Base-by-base conservation (phyloP, 1,140 invertebrate species). In the Macrostomum lignano region DNA sequence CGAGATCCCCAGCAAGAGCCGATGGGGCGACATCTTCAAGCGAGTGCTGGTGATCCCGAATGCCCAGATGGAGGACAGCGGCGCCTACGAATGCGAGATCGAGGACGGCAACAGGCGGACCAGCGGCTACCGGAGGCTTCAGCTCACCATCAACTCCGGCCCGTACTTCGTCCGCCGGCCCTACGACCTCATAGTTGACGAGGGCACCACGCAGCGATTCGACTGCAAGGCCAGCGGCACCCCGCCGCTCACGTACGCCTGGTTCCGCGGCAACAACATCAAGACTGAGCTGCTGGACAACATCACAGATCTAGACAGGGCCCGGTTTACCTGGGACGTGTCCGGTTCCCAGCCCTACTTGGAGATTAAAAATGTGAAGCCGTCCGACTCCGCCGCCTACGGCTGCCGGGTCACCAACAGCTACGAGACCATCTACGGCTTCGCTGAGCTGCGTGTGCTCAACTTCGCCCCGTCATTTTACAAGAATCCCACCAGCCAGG, bases 371-470 rank as follows among this genome's bases (percentile, higher is more conserved):
- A 30, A 30, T 6, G 28, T 30, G 11, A 69, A 35, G 67, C 71
- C 38, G 62, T 66, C 44, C 15, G 82, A 94, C 60, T 67, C 72
- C 36, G 82, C 73, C n/a, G 86, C 88, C 75, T 93, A 79, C 54
- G 81, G 91, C 45, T 94, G 86, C 53, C 63, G 69, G 45, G 82
- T 81, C 1, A 67, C 59, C 38, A 94, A 93, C 65, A 71, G 77
- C 34, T 59, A 86, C 4, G 81, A 76, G 45, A 69, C 70, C 0
- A 67, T 64, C 19, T 84, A 73, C 51, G 79, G 76, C 0, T 76
- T 78, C 7, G 81, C 71, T 1, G 77, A 93, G 45, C 56, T 93
- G 2, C 60, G 78, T 47, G 73, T 93, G 3, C 36, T 58, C 21
- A 71, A 72, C 17, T 64, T 91, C 39, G 69, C 69, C 45, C 82